Conservation (phyloP, 1,140 invertebrate genomes). For the Xylocopa sonorina region DNA sequence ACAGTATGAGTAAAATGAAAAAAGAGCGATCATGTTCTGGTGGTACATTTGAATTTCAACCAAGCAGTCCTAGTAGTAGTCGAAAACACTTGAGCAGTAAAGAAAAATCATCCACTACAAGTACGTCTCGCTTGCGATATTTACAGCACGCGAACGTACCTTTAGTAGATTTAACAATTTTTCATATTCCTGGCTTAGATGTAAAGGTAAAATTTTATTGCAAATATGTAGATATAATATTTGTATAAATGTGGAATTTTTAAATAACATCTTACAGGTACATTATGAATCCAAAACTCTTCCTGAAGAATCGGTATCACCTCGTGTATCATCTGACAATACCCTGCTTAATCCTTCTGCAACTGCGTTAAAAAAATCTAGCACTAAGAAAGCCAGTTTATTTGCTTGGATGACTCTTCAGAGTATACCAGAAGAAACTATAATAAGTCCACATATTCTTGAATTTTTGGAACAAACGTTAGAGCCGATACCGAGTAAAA, state of each 20-base stretch:
- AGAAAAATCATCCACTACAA: conserved; percentile 79
- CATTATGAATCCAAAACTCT: conserved; percentile 94
- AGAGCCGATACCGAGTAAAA: conserved; percentile 93
- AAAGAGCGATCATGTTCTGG: conserved; percentile 88
- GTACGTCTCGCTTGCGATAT: conserved; percentile 81
- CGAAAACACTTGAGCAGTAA: conserved; percentile 80
- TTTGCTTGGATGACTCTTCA: conserved; percentile 98
- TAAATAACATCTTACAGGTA: conserved; percentile 80
- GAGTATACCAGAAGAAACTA: conserved; percentile 97
- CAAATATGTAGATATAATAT: background rate
- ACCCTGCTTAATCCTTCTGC: conserved; percentile 69
- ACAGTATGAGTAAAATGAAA: conserved; percentile 83
- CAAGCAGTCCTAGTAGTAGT: conserved; percentile 81
- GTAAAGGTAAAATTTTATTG: conserved; percentile 87
- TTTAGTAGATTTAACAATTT: conserved; percentile 92
- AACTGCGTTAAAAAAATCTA: conserved; percentile 82
- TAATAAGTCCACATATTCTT: conserved; percentile 96
- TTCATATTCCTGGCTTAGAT: conserved; percentile 96
- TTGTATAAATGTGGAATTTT: conserved; percentile 7
- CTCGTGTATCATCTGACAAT: conserved; percentile 71
- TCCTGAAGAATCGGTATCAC: conserved; percentile 83
- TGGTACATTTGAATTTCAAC: conserved; percentile 86
- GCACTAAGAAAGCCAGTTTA: conserved; percentile 94
- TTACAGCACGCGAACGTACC: conserved; percentile 79
- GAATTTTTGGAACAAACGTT: conserved; percentile 97